Percentiles rank a stretch among this genome's conserved stretches.
Conservation (phyloP, 2,113 vertebrate genomes). For the Leptosomus discolor region DNA sequence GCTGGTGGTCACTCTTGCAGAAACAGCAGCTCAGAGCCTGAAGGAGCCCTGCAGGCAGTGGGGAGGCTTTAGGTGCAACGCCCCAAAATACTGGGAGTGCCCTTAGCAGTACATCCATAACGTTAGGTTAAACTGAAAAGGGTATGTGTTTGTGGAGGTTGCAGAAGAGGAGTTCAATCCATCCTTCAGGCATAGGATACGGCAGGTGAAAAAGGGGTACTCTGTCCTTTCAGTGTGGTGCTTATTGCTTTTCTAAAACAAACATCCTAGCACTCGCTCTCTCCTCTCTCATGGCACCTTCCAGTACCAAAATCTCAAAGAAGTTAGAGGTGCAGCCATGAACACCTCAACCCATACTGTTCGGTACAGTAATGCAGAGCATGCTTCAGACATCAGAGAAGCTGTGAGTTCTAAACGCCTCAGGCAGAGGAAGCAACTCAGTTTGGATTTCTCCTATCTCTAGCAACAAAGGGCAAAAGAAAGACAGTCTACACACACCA, state of each 20-base stretch:
- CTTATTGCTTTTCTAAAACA: background rate
- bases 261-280: background rate
- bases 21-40: background rate
- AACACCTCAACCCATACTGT: background rate
- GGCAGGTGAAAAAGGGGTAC: background rate
- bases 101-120: background rate
- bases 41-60: background rate
- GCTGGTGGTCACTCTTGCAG: rapidly evolving
- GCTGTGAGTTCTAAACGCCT: background rate
- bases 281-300: background rate
- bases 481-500: background rate
- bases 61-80: background rate
- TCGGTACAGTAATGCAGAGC: background rate
- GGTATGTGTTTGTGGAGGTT: background rate
- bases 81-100: rapidly evolving
- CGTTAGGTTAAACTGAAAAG: background rate
- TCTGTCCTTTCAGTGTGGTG: background rate
- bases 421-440: background rate
- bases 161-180: background rate
- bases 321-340: background rate
- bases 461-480: background rate
- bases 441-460: background rate
- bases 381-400: background rate
- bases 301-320: background rate
- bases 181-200: background rate